Evolutionary conservation across 1,140 invertebrate species (phyloP).

Genomic region (Cylas formicarius): DNA sequence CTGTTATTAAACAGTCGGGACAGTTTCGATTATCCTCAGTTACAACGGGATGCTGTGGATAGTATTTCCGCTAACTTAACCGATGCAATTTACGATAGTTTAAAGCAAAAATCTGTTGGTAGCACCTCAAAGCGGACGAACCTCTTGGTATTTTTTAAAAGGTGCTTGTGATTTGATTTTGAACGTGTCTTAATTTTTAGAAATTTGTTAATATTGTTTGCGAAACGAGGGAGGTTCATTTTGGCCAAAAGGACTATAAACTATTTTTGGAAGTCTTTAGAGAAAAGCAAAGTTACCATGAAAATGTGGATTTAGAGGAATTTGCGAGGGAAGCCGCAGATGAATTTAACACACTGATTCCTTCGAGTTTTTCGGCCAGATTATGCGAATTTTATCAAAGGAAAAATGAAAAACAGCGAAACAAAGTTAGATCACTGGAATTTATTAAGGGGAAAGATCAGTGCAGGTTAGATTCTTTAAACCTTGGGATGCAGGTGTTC

Average conservation of each 20-base stretch:
- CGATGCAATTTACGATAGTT: constrained; percentile 21
- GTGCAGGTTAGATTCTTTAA: constrained; percentile 10
- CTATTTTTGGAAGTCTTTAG: constrained; percentile 2
- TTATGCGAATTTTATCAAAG: constrained; percentile 17
- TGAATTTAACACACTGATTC: constrained; percentile 2
- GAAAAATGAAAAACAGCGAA: constrained; percentile 12
- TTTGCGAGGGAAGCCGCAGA: background rate
- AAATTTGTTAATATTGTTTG: constrained; percentile 19
- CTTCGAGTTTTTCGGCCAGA: constrained; percentile 1
- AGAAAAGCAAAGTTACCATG: background rate
- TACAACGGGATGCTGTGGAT: constrained; percentile 15
- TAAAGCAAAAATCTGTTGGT: constrained; percentile 15
- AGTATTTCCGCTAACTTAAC: constrained; percentile 20
- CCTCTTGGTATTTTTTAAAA: constrained; percentile 19
- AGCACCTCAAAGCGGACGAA: constrained; percentile 14
- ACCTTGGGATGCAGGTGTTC: constrained; percentile 1
- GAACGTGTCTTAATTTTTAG: constrained; percentile 12
- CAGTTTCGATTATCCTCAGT: constrained; percentile 17
- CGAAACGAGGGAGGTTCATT: constrained; percentile 5
- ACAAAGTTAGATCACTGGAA: constrained; percentile 12
- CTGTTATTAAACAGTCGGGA: constrained; percentile 13
- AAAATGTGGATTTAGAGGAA: constrained; percentile 4
- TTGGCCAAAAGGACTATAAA: constrained; percentile 2
- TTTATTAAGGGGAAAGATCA: constrained; percentile 18
- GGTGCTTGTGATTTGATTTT: background rate